Evolutionary conservation across 2,113 vertebrate genomes (phyloP).

Genomic region (Tautogolabrus adspersus): DNA sequence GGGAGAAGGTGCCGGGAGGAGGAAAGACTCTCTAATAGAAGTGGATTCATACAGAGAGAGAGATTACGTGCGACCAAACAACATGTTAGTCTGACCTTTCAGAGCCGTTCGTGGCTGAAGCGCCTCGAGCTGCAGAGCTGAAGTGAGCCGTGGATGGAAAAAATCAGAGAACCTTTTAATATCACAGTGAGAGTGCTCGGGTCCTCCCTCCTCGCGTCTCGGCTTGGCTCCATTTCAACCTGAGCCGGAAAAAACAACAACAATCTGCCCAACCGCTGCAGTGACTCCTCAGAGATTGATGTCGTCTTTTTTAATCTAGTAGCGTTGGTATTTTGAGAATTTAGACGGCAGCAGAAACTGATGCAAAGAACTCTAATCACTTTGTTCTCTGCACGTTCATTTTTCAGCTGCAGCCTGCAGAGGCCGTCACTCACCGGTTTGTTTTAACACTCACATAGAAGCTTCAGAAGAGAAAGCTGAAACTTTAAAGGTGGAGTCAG

Average conservation of each 20-base stretch:
- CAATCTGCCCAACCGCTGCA: constrained; percentile 14
- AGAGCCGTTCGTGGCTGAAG: constrained; percentile 47
- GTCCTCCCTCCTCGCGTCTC: constrained; percentile 6
- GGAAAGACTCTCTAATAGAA: constrained; percentile 31
- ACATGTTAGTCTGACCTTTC: constrained; percentile 67
- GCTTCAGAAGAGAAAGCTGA: neutral
- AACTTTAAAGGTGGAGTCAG: too few species aligned
- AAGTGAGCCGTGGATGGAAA: constrained; percentile 34
- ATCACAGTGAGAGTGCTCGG: constrained; percentile 42
- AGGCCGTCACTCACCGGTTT: neutral
- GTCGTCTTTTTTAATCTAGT: constrained; percentile 17
- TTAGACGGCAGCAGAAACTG: neutral
- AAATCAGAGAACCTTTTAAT: constrained; percentile 57
- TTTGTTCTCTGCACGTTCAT: constrained; percentile 9
- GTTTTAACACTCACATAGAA: constrained; percentile 17
- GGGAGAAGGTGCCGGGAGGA: constrained; percentile 9
- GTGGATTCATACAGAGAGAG: constrained; percentile 33
- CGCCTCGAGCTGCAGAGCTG: constrained; percentile 44
- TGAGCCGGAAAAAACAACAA: constrained; percentile 23
- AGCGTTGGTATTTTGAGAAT: constrained; percentile 15
- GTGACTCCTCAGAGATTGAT: constrained; percentile 29
- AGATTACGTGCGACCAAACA: constrained; percentile 51
- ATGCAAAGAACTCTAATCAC: constrained; percentile 11
- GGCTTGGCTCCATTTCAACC: constrained; percentile 47
- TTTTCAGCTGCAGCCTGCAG: constrained; percentile 15